phyloP scores from a whole-genome alignment of 2,797 vertebrate species.

The Acanthurus leucopareius region DNA sequence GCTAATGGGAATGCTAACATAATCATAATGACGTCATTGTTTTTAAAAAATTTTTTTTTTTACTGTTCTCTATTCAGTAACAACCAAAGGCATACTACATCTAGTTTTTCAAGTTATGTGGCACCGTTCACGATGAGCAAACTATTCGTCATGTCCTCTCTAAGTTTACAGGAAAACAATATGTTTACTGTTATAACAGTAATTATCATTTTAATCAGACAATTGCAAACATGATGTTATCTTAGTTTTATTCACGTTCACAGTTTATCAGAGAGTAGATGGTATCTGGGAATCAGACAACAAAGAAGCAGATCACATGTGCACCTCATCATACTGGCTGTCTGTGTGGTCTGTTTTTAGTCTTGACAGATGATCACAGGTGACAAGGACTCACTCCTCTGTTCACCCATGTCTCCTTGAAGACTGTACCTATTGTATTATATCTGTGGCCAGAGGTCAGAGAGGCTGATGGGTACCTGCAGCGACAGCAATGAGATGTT shows the following conservation, averaged over 20 bases:
- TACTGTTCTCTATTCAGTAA: too few species aligned
- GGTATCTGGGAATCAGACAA: conserved; percentile 2
- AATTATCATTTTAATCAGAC: neutral
- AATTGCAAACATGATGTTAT: neutral
- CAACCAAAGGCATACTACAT: neutral
- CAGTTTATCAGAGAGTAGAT: neutral
- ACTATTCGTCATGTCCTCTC: neutral
- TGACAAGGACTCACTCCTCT: conserved; percentile 14
- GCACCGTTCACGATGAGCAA: neutral
- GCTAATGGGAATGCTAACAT: too few species aligned
- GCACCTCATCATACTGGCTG: neutral
- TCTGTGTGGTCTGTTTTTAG: conserved; percentile 23
- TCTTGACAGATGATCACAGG: conserved; percentile 41
- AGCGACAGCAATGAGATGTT: neutral
- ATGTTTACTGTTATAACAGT: neutral
- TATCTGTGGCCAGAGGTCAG: conserved; percentile 1
- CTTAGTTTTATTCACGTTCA: conserved; percentile 19
- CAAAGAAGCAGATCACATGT: conserved; percentile 10
- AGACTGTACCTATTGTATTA: conserved; percentile 44
- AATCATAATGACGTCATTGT: too few species aligned
- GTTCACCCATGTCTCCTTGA: conserved; percentile 42
- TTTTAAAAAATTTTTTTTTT: too few species aligned
- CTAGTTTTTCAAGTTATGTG: neutral
- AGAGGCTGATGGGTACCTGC: conserved; percentile 25
- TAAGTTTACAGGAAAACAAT: neutral